A percentile compares a stretch with the other conserved stretches of the same genome.
Evolutionary conservation across 2,113 vertebrate species (phyloP).

Genomic region (Oreochromis tanganicae): DNA sequence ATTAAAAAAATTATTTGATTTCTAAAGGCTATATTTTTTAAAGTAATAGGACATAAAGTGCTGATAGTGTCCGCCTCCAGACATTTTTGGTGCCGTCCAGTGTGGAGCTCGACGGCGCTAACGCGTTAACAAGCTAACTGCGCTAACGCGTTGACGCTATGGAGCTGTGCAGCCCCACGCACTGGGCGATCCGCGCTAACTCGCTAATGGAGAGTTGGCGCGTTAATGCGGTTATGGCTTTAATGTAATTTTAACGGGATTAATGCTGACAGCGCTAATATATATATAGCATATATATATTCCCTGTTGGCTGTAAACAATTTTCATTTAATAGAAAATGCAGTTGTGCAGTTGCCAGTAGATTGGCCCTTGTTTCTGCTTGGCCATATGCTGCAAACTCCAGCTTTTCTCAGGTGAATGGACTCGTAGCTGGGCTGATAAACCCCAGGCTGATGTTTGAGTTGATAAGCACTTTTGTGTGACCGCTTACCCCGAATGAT

Average conservation of each 20-base stretch:
- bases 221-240: background rate
- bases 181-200: background rate
- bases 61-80: background rate
- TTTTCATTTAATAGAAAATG: background rate
- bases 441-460: background rate
- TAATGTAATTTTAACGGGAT: background rate
- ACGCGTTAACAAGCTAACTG: fast-evolving
- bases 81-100: background rate
- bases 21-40: background rate
- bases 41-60: background rate
- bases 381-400: background rate
- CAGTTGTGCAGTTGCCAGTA: background rate
- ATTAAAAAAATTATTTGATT: background rate
- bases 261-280: background rate
- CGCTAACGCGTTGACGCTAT: background rate
- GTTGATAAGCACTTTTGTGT: background rate
- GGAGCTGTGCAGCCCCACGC: background rate
- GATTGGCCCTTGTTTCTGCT: background rate
- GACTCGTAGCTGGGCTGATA: background rate
- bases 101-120: background rate
- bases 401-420: background rate
- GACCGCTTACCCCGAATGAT: background rate
- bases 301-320: background rate
- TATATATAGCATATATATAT: background rate
- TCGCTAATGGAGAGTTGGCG: background rate